These are phyloP conservation scores for Anniella stebbinsi DNA, from an alignment of 2,797 vertebrate species.

Conservation along the genomic window DNA sequence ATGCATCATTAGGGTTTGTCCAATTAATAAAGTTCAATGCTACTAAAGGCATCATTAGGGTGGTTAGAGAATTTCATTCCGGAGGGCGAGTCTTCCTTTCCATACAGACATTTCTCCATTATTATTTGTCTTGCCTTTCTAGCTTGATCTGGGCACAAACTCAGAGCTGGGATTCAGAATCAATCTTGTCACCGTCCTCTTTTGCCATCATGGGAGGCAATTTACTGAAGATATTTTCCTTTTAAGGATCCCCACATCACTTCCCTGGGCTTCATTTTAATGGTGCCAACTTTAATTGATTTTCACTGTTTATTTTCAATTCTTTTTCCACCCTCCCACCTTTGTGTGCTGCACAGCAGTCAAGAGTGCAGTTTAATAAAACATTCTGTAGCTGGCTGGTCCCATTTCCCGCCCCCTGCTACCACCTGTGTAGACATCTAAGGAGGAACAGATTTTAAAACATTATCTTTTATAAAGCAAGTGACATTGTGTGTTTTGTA, in stretches of 20 bases:
- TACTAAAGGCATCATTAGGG: neutral
- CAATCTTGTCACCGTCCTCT: neutral
- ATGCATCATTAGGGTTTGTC: neutral
- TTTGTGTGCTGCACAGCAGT: conserved; percentile 12
- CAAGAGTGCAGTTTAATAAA: conserved; percentile 64
- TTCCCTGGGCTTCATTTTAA: conserved; percentile 58
- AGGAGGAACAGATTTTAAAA: conserved; percentile 58
- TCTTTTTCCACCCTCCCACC: neutral
- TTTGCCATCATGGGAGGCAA: neutral
- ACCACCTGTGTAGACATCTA: conserved; percentile 39
- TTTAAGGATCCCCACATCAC: conserved; percentile 40
- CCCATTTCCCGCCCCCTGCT: conserved; percentile 54
- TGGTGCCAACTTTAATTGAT: conserved; percentile 63
- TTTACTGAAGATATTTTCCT: conserved; percentile 54
- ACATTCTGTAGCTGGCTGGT: conserved; percentile 43
- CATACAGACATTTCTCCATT: neutral
- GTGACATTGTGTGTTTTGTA: conserved; percentile 68
- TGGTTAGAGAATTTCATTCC: too few relatives aligned
- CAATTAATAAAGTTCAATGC: neutral
- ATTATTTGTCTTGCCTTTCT: neutral
- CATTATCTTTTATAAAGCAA: conserved; percentile 61
- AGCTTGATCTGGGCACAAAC: neutral
- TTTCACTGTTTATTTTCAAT: conserved; percentile 57
- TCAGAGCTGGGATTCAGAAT: neutral
- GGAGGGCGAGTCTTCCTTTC: neutral